A percentile compares a stretch with the other conserved stretches of the same genome.
Conservation (phyloP, 2,888 invertebrate species). For the Sarcophaga caerulescens region DNA sequence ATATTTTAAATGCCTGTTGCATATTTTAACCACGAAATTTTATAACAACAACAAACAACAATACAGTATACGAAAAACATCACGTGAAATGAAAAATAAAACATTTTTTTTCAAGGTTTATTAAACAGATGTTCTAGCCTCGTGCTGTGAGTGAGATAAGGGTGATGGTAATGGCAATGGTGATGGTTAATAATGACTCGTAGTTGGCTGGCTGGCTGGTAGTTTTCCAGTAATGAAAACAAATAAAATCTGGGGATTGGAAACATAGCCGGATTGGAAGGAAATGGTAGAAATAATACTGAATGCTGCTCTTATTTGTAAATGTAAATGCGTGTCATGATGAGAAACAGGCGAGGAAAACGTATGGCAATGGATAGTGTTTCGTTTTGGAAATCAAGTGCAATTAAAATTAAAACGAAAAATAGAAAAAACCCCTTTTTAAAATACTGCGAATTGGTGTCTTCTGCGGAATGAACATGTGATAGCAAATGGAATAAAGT, state of each 20-base stretch:
- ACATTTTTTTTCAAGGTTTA: conserved; percentile 53
- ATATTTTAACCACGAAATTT: conserved; percentile 34
- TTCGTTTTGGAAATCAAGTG: conserved; percentile 15
- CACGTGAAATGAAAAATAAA: conserved; percentile 12
- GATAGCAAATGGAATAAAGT: too few species aligned
- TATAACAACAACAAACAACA: not conserved
- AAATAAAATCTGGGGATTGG: conserved; percentile 67
- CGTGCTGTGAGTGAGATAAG: not conserved
- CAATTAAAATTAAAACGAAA: not conserved
- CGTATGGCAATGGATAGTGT: too few species aligned
- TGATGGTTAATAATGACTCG: too few species aligned
- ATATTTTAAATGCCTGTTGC: conserved; percentile 61
- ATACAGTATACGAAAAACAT: not conserved
- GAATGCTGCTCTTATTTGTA: not conserved
- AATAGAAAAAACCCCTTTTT: not conserved
- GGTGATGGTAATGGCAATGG: not conserved
- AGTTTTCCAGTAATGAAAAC: conserved; percentile 52
- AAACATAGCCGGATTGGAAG: conserved; percentile 52
- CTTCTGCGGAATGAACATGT: too few species aligned
- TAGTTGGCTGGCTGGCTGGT: too few species aligned
- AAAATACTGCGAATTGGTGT: too few species aligned
- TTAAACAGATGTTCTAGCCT: conserved; percentile 53
- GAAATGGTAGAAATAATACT: not conserved
- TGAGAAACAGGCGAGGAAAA: not conserved
- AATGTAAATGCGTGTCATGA: not conserved